Base-by-base conservation (phyloP, 2,113 vertebrate species). In the Zosterops hypoxanthus region DNA sequence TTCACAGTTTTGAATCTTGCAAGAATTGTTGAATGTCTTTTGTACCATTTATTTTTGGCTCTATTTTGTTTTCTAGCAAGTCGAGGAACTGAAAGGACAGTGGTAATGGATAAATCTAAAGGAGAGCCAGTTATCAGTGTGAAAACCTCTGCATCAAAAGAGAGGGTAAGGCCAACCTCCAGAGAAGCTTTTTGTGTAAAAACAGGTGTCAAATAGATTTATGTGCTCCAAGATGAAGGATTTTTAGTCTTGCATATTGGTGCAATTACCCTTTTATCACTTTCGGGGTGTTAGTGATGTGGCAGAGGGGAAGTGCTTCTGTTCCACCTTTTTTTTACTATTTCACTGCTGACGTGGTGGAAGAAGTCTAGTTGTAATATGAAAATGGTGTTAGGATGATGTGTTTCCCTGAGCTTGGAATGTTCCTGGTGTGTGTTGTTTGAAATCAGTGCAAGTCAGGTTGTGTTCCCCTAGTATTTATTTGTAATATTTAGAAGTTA, bases 91-190 rank as follows among this genome's bases (percentile, higher is more conserved):
- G 99, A 99, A 75, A 99, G 99, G 88, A 99, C 98, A 1, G 99
- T 99, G 3, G 98, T 99, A 2, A 99, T 99, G 99, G 99, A 99
- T 92, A 99, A 99, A 89, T 99, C 99, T 10, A 99, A 99, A 97
- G 99, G 99, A 49, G 99, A 99, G 59, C 99, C 99, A 2, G 99
- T 99, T 61, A 98, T 99, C 90, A 99, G 99, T 4, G 98, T 99
- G 70, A 99, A 99, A 96, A 98, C 99, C 11, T 98, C 98, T 6
- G 94, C 98, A 13, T 98, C 98, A 15, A 98, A 98, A 69, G 98
- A 98, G 64, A 97, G 98, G 75, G 98, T 98, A 73, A 97, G 98
- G 77, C 73, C 44, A 65, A 8, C 28, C 75, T 56, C 20, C 20
- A 39, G 56, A 71, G 41, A 18, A 50, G n/a, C 18, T 17, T 85